phyloP scores from a whole-genome alignment of 2,113 vertebrate genomes.

The Hypomesus transpacificus region DNA sequence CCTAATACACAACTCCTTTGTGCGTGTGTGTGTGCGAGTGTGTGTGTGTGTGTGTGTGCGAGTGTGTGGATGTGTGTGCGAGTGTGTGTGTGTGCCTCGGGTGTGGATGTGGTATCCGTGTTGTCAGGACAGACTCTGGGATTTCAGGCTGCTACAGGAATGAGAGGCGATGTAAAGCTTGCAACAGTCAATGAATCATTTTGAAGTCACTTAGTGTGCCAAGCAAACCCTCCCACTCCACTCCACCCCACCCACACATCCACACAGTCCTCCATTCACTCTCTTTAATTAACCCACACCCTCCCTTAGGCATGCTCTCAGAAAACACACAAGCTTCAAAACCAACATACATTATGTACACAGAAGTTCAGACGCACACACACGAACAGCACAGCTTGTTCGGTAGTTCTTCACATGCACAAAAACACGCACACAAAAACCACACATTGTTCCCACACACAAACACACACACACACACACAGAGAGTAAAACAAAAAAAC shows the following conservation, averaged over 20 bases:
- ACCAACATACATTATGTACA: neutral
- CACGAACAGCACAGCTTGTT: too few relatives aligned
- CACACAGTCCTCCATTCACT: neutral
- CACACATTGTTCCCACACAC: too few relatives aligned
- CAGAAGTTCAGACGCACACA: too few relatives aligned
- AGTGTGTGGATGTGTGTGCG: too few relatives aligned
- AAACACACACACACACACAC: too few relatives aligned
- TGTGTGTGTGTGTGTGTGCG: too few relatives aligned
- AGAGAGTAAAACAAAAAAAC: too few relatives aligned
- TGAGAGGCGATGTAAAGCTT: neutral
- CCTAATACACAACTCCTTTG: too few relatives aligned
- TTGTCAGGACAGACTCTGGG: neutral
- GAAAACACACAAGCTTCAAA: too few relatives aligned
- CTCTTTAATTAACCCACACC: constrained; percentile 9
- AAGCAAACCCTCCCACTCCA: neutral
- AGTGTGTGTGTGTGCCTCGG: neutral
- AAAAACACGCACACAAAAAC: too few relatives aligned
- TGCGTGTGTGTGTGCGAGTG: too few relatives aligned
- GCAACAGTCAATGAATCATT: constrained; percentile 2
- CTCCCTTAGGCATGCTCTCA: neutral
- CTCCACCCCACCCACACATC: neutral
- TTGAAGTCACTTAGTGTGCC: constrained; percentile 3
- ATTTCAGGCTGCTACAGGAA: neutral
- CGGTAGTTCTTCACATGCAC: too few relatives aligned
- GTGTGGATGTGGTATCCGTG: neutral